A percentile compares a stretch with the other conserved stretches of the same genome.
These are phyloP conservation scores for Yponomeuta cagnagella DNA, from an alignment of 2,888 invertebrate species.

Conservation along the genomic window DNA sequence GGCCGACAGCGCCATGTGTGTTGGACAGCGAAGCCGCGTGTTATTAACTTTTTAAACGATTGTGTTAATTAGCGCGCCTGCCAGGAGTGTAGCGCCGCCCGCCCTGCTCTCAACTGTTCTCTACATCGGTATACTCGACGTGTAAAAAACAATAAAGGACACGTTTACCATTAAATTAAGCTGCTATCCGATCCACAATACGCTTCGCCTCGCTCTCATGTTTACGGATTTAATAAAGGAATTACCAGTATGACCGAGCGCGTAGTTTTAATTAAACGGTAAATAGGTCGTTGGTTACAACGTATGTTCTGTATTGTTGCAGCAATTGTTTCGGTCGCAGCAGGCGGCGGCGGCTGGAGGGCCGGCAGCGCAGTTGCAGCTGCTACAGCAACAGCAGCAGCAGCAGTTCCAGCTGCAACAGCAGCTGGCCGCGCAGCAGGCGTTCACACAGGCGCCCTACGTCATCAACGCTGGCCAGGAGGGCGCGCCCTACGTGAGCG, in stretches of 20 bases:
- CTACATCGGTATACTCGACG: constrained; percentile 20
- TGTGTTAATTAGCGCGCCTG: constrained; percentile 66
- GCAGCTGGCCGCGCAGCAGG: constrained; percentile 82
- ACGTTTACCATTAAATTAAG: constrained; percentile 57
- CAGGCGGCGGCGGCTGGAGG: constrained; percentile 82
- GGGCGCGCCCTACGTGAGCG: constrained; percentile 85
- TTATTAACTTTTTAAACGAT: constrained; percentile 71
- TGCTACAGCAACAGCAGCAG: constrained; percentile 84
- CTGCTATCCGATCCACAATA: constrained; percentile 31
- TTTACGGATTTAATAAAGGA: constrained; percentile 5
- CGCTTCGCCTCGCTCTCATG: constrained; percentile 16
- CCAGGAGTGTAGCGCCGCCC: constrained; percentile 28
- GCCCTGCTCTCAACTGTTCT: constrained; percentile 38
- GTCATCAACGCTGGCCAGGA: constrained; percentile 85
- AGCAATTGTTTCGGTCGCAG: constrained; percentile 94
- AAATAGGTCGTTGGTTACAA: background rate
- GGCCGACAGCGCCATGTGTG: constrained; percentile 43
- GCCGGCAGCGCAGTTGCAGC: constrained; percentile 81
- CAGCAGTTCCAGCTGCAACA: constrained; percentile 88
- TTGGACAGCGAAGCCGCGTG: constrained; percentile 54
- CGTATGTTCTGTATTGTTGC: constrained; percentile 51
- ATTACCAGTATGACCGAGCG: background rate
- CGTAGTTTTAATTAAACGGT: background rate
- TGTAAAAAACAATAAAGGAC: constrained; percentile 56
- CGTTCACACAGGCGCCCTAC: constrained; percentile 88